Evolutionary conservation across 2,797 vertebrate genomes (phyloP).

Genomic region (Ctenosaura bakeri): DNA sequence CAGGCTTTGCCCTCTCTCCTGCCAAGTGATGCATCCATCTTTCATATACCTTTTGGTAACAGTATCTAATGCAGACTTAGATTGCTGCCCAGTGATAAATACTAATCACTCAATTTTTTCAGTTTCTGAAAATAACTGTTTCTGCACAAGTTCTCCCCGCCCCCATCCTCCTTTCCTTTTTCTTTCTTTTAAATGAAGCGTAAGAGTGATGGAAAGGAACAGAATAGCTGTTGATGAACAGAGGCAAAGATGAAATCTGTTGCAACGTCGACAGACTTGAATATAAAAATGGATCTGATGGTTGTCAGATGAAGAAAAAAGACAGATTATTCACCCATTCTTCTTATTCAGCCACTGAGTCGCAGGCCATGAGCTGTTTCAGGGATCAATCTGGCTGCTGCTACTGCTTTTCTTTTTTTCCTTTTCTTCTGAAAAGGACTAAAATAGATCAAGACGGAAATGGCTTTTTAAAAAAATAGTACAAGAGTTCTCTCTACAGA

Average conservation of each 20-base stretch:
- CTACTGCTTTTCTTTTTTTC: too few relatives aligned
- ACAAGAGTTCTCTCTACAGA: slow-evolving; percentile 6
- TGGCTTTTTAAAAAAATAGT: slow-evolving; percentile 5
- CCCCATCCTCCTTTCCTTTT: neutral
- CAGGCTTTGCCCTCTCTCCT: neutral
- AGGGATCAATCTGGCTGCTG: neutral
- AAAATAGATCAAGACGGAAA: slow-evolving; percentile 41
- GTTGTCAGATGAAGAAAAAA: slow-evolving; percentile 33
- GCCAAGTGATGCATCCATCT: slow-evolving; percentile 22
- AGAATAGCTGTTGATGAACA: slow-evolving; percentile 35
- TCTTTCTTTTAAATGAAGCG: neutral
- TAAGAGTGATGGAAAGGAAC: slow-evolving; percentile 30
- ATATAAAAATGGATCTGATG: slow-evolving; percentile 22
- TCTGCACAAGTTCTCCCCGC: neutral
- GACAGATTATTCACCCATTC: slow-evolving; percentile 40
- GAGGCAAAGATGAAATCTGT: slow-evolving; percentile 33
- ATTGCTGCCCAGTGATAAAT: slow-evolving; percentile 10
- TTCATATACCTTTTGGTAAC: slow-evolving; percentile 2
- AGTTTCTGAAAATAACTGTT: slow-evolving; percentile 16
- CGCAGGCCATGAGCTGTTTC: slow-evolving; percentile 8
- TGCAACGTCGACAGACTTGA: slow-evolving; percentile 27
- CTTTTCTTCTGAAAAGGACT: neutral
- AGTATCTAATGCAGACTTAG: neutral
- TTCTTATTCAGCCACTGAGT: slow-evolving; percentile 12
- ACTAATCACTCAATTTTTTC: neutral